Evolutionary conservation across 2,113 vertebrate species (phyloP).

Genomic region (Urocolius indicus): DNA sequence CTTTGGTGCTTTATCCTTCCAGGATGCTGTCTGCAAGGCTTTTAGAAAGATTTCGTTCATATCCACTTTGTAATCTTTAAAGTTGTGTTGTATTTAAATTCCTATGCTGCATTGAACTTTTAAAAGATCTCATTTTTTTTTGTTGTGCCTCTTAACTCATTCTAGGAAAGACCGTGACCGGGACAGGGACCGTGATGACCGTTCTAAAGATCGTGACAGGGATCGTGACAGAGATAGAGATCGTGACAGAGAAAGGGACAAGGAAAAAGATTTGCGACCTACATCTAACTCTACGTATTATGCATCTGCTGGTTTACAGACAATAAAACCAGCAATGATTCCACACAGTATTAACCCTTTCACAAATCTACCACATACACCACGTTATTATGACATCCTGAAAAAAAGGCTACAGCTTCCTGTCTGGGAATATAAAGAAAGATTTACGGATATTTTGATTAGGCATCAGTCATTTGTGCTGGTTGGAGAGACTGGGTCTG

Average conservation of each 20-base stretch:
- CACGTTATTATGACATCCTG: constrained; percentile 93
- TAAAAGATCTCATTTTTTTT: background rate
- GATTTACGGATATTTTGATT: constrained; percentile 90
- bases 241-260: constrained; percentile 88
- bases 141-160: background rate
- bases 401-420: constrained; percentile 94
- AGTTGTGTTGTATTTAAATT: background rate
- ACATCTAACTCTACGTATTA: constrained; percentile 78
- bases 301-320: constrained; percentile 70
- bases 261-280: constrained; percentile 83
- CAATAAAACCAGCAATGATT: constrained; percentile 85
- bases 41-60: background rate
- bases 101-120: background rate
- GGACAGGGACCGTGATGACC: constrained; percentile 88
- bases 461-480: constrained; percentile 93
- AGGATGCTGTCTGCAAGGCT: background rate
- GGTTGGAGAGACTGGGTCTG: constrained; percentile 95
- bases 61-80: background rate
- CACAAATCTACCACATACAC: constrained; percentile 94
- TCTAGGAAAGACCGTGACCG: constrained; percentile 91
- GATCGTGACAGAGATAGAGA: constrained; percentile 90
- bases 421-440: constrained; percentile 96
- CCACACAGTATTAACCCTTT: constrained; percentile 94
- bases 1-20: background rate
- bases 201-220: constrained; percentile 84